These are phyloP conservation scores for Pandemis cinnamomeana DNA, from an alignment of 2,888 invertebrate genomes.

Conservation along the genomic window DNA sequence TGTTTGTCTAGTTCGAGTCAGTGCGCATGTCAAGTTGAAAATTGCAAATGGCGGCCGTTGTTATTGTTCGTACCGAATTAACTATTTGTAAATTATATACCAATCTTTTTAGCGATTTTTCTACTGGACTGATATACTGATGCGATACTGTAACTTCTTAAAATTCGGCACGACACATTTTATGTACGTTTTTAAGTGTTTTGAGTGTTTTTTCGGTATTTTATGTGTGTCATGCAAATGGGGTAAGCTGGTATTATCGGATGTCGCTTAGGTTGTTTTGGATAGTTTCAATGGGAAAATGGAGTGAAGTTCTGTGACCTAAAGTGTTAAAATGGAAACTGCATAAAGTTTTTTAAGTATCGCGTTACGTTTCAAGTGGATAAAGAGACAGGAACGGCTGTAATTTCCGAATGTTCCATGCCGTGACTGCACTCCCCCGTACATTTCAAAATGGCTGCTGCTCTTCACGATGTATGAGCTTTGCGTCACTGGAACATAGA, in stretches of 20 bases:
- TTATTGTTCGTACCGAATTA: constrained; percentile 98
- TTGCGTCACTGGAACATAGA: constrained; percentile 85
- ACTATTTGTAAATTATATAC: constrained; percentile 88
- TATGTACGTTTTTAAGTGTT: constrained; percentile 83
- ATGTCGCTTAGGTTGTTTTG: constrained; percentile 85
- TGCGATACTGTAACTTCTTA: constrained; percentile 80
- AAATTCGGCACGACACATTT: constrained; percentile 78
- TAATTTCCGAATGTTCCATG: constrained; percentile 83
- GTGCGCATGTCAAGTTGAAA: constrained; percentile 91
- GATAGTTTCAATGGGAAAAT: constrained; percentile 81
- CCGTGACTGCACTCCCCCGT: constrained; percentile 84
- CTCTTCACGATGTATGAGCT: constrained; percentile 85
- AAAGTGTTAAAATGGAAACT: constrained; percentile 78
- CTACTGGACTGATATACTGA: constrained; percentile 82
- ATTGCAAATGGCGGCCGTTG: constrained; percentile 99
- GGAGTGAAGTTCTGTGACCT: constrained; percentile 78
- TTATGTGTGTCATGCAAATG: constrained; percentile 90
- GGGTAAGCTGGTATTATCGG: constrained; percentile 87
- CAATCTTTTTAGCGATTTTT: constrained; percentile 87
- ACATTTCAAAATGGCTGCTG: constrained; percentile 86
- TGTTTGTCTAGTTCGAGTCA: constrained; percentile 80
- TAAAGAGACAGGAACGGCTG: constrained; percentile 65
- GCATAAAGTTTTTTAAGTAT: constrained; percentile 71
- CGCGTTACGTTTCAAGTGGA: constrained; percentile 60
- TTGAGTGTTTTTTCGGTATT: constrained; percentile 84